Evolutionary conservation across 2,797 vertebrate genomes (phyloP).

Genomic region (Eutrigla gurnardus): DNA sequence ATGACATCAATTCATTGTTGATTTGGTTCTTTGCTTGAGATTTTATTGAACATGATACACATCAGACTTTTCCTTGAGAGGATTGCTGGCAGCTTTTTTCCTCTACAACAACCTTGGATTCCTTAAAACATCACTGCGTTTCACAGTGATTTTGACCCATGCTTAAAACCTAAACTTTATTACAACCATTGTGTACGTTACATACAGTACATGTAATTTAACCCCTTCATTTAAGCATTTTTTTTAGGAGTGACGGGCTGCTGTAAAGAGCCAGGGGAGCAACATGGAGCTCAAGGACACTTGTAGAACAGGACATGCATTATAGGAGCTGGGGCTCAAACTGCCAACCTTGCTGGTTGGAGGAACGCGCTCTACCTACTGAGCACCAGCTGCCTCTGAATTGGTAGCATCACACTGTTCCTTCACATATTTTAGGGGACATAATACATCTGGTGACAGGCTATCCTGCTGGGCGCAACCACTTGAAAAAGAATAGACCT

Average conservation of each 20-base stretch:
- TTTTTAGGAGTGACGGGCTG: too few species aligned
- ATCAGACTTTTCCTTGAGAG: background rate
- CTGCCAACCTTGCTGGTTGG: too few species aligned
- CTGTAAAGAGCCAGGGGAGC: too few species aligned
- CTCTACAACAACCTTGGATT: conserved; percentile 16
- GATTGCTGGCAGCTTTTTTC: background rate
- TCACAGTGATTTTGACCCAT: conserved; percentile 30
- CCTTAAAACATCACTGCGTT: conserved; percentile 19
- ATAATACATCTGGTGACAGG: conserved; percentile 40
- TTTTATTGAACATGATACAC: background rate
- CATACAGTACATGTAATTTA: too few species aligned
- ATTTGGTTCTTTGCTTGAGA: conserved; percentile 1
- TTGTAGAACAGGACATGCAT: too few species aligned
- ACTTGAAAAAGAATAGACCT: conserved; percentile 15
- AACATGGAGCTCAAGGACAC: too few species aligned
- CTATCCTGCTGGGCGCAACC: conserved; percentile 47
- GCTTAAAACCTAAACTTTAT: background rate
- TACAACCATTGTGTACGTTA: too few species aligned
- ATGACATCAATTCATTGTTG: background rate
- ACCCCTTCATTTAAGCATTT: too few species aligned
- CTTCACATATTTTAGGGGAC: conserved; percentile 17
- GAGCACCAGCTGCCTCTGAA: conserved; percentile 7
- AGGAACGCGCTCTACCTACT: too few species aligned
- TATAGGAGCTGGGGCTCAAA: too few species aligned
- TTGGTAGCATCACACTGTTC: conserved; percentile 38